Evolutionary conservation across 2,797 vertebrate species (phyloP).

Genomic region (Chelidonichthys spinosus): DNA sequence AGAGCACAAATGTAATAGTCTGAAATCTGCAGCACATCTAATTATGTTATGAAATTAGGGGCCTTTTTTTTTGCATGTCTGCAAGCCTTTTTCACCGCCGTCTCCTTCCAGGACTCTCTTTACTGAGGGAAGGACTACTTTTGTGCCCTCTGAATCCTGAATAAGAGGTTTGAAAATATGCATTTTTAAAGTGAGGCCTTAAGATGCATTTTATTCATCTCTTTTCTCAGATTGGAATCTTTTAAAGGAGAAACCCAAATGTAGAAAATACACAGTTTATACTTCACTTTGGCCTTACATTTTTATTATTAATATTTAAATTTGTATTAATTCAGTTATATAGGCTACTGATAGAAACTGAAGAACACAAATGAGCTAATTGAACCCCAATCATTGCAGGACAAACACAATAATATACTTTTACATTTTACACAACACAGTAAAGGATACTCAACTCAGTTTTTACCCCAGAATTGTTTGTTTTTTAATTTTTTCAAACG

Average conservation of each 20-base stretch:
- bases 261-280: slow-evolving; percentile 14
- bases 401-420: no score
- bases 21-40: slow-evolving; percentile 40
- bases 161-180: no score
- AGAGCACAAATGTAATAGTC: slow-evolving; percentile 34
- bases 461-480: slow-evolving; percentile 33
- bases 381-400: neutral
- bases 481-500: slow-evolving; percentile 38
- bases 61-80: slow-evolving; percentile 56
- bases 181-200: neutral
- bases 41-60: slow-evolving; percentile 49
- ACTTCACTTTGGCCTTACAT: slow-evolving; percentile 82
- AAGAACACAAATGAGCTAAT: neutral
- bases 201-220: neutral
- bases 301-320: no score
- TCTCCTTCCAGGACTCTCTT: neutral
- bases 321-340: no score
- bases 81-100: slow-evolving; percentile 17
- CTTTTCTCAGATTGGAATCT: neutral
- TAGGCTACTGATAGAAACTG: neutral
- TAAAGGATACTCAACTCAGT: slow-evolving; percentile 68
- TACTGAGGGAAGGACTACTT: neutral
- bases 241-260: neutral
- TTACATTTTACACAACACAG: neutral
- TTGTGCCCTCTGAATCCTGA: no score